Evolutionary conservation across 2,113 vertebrate species (phyloP), one percentile per base, ranked within the genome.

Genomic region (Carassius auratus): DNA sequence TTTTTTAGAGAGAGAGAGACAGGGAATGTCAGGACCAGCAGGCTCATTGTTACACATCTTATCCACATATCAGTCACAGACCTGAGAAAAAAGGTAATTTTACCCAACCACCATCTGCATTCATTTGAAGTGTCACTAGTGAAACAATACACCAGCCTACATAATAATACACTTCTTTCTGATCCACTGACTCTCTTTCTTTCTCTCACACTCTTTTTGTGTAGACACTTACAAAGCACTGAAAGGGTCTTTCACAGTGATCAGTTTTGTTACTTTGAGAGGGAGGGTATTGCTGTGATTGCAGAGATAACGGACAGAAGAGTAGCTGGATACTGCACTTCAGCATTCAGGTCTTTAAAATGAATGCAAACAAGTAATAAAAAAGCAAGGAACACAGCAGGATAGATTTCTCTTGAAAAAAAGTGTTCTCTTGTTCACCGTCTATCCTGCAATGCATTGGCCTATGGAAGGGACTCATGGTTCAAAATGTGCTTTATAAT

Each of bases 231-330:
- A 68, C 77, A 85, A 71, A 80, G 38, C 15, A 45, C 12, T 36
- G 71, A 75, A 75, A 66, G 26, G 69, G 64, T 45, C 68, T 76
- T 55, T 85, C 74, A 76, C 71, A 57, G 42, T 71, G 61, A 77
- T 79, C 79, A 19, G n/a, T 59, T 59, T 59, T 59, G 19, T 75
- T 85, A 68, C 73, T 83, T 74, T 45, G 74, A 86, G 64, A 86
- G 62, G 26, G 42, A 83, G 80, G 84, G 79, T 42, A 62, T 73
- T 78, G 82, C 74, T 85, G 81, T 84, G 81, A 86, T 76, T 64
- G n/a, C 59, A 57, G 59, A 42, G 66, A 80, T 33, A 61, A 45
- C 48, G 64, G 71, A 86, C 55, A 62, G 36, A 75, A 33, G 69
- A 78, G 55, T 73, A 85, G 80, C 52, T 74, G 84, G 74, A 75